Conservation (phyloP, 2,888 invertebrate species). For the Chrysomela aeneicollis region DNA sequence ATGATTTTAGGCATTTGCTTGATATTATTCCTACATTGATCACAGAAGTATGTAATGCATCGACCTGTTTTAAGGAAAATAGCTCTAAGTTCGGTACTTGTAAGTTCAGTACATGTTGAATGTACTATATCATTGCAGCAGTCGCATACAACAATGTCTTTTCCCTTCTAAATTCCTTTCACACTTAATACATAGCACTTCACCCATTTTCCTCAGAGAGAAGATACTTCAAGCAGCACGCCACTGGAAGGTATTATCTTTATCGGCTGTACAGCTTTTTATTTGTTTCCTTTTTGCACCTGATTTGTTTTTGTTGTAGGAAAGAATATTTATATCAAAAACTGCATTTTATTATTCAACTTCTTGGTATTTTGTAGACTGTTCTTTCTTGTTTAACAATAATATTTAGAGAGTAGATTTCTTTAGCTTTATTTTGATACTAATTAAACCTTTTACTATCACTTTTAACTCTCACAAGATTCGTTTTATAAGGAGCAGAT, state of each 20-base stretch:
- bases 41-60: constrained; percentile 8
- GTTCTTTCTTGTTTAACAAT: too few species aligned
- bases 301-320: too few species aligned
- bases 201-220: background rate
- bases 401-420: background rate
- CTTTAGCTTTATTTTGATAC: background rate
- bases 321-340: too few species aligned
- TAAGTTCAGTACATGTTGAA: constrained; percentile 6
- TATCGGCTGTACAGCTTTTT: background rate
- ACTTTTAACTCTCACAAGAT: background rate
- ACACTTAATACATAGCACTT: background rate
- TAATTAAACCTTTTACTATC: background rate
- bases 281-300: too few species aligned
- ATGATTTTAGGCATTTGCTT: constrained; percentile 14
- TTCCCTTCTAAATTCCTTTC: background rate
- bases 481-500: background rate
- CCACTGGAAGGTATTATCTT: background rate
- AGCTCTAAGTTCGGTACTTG: constrained; percentile 11
- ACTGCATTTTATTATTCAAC: background rate
- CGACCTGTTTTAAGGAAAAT: constrained; percentile 1
- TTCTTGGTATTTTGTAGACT: background rate
- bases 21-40: constrained; percentile 6
- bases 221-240: background rate
- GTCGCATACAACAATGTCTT: background rate
- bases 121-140: background rate